phyloP scores from a whole-genome alignment of 2,797 vertebrate species.

The Lerista edwardsae region DNA sequence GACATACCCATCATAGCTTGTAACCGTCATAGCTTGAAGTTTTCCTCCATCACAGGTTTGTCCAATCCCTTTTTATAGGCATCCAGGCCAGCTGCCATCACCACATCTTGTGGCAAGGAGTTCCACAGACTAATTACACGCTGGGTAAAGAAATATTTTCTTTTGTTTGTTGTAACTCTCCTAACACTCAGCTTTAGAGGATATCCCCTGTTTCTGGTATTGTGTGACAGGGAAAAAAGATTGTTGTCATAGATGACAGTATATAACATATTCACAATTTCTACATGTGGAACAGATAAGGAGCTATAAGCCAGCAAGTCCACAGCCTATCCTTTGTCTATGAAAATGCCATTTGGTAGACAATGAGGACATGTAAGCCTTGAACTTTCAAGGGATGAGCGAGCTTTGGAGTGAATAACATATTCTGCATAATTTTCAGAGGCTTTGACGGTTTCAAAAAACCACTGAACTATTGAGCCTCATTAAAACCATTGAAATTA shows the following conservation, averaged over 20 bases:
- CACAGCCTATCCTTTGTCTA: background rate
- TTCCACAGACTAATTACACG: no score
- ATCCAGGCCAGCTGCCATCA: no score
- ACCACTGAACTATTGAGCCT: background rate
- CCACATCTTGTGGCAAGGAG: no score
- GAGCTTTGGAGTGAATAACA: conserved; percentile 6
- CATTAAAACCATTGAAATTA: conserved; percentile 25
- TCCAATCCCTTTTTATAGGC: no score
- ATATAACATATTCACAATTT: background rate
- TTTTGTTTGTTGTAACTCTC: no score
- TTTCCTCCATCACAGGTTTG: no score
- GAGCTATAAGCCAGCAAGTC: background rate
- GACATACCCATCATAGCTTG: no score
- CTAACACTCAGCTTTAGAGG: no score
- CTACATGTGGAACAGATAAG: background rate
- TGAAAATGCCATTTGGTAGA: rapidly evolving
- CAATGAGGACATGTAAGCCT: background rate
- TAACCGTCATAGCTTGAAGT: no score
- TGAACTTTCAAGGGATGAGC: background rate
- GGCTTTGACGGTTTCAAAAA: conserved; percentile 11
- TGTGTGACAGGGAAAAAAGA: no score
- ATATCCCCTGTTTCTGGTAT: no score
- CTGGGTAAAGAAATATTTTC: no score
- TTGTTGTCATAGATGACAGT: background rate
- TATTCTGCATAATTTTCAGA: background rate